A percentile compares a stretch with the other conserved stretches of the same genome.
These are phyloP conservation scores for Manis javanica DNA, from an alignment of 2,797 vertebrate species.

Conservation along the genomic window DNA sequence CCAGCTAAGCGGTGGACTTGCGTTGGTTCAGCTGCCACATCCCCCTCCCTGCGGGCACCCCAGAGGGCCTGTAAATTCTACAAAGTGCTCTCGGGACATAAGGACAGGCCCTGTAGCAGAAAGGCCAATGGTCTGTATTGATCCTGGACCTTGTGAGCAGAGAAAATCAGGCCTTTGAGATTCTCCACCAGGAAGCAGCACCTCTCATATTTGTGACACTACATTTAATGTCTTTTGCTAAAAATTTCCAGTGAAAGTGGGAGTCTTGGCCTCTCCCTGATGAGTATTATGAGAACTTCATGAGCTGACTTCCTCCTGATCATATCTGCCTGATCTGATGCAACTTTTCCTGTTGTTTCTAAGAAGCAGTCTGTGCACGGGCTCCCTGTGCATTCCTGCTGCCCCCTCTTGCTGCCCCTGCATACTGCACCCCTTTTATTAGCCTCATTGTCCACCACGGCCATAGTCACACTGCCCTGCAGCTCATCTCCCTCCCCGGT, in stretches of 20 bases:
- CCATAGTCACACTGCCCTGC: too few relatives aligned
- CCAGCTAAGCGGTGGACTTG: accelerated
- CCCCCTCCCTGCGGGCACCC: accelerated
- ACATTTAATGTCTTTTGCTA: neutral
- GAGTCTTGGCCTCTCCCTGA: neutral
- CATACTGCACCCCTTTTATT: too few relatives aligned
- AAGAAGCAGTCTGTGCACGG: accelerated
- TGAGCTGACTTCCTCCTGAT: neutral
- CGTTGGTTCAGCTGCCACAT: neutral
- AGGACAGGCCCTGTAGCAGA: neutral
- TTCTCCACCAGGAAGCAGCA: neutral
- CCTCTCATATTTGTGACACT: neutral
- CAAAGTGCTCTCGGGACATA: neutral
- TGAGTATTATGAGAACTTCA: neutral
- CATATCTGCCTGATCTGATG: neutral
- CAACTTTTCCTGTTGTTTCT: neutral
- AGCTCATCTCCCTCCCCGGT: too few relatives aligned
- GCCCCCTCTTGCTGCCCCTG: neutral
- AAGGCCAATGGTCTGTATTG: neutral
- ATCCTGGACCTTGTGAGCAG: neutral
- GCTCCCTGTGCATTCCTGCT: neutral
- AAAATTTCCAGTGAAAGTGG: neutral
- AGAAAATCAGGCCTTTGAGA: neutral
- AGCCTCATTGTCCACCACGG: too few relatives aligned
- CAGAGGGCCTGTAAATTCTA: too few relatives aligned